phyloP scores from a whole-genome alignment of 2,113 vertebrate genomes.

The Eretmochelys imbricata region DNA sequence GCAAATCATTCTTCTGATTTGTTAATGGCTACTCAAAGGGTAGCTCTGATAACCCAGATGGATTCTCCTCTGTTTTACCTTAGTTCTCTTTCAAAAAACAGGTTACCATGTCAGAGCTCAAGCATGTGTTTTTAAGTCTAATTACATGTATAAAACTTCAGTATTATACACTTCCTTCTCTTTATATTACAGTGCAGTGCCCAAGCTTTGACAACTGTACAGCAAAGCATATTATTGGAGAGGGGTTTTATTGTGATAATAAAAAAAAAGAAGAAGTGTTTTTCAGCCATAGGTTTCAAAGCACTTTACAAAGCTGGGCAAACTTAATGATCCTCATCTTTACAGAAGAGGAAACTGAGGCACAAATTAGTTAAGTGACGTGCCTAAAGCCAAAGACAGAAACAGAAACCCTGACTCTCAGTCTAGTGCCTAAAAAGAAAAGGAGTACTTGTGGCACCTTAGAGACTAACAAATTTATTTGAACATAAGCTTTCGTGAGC shows the following conservation, averaged over 20 bases:
- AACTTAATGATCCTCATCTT: not conserved
- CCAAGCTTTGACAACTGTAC: slow-evolving; percentile 6
- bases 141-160: not conserved
- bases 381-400: slow-evolving; percentile 1
- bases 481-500: no score
- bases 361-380: not conserved
- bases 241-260: not conserved
- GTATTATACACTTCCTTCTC: not conserved
- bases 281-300: not conserved
- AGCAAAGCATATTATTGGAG: not conserved
- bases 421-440: not conserved
- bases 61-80: not conserved
- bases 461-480: no score
- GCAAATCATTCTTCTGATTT: not conserved
- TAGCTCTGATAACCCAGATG: not conserved
- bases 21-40: not conserved
- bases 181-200: not conserved
- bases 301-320: not conserved
- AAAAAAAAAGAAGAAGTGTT: not conserved
- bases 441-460: no score
- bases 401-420: not conserved
- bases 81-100: not conserved
- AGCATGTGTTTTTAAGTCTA: not conserved
- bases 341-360: not conserved
- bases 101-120: not conserved